Evolutionary conservation across 2,888 invertebrate genomes (phyloP).

Genomic region (Acrocyrtus sp.): DNA sequence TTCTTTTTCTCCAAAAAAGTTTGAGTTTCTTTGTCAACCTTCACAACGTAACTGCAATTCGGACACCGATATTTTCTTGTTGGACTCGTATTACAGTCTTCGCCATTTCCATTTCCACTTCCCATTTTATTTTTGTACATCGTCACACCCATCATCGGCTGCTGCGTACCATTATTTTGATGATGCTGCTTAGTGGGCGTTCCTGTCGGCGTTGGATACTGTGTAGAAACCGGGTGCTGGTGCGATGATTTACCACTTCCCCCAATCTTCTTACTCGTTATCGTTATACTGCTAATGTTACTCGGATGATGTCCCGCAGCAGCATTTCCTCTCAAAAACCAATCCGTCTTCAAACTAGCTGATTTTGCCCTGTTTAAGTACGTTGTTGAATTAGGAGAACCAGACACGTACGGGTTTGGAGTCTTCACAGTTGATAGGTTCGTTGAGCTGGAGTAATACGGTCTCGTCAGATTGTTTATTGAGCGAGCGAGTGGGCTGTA

Average conservation of each 20-base stretch:
- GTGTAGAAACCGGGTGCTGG: neutral
- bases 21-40: slow-evolving; percentile 2
- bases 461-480: no score
- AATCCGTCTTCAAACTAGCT: slow-evolving; percentile 8
- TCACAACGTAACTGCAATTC: slow-evolving; percentile 7
- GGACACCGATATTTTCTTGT: slow-evolving; percentile 16
- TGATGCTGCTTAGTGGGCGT: neutral
- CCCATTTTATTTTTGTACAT: slow-evolving; percentile 9
- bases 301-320: no score
- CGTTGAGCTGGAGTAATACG: no score
- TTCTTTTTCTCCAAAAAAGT: no score
- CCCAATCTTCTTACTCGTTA: slow-evolving; percentile 10
- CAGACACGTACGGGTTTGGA: no score
- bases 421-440: no score
- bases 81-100: no score
- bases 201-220: slow-evolving; percentile 5
- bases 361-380: slow-evolving; percentile 14
- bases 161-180: no score
- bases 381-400: no score
- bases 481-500: no score
- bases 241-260: no score
- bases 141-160: neutral
- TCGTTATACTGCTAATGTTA: slow-evolving; percentile 14
- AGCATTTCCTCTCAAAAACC: slow-evolving; percentile 12
- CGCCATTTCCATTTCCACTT: neutral